Evolutionary conservation across 2,797 vertebrate genomes (phyloP).

Genomic region (Gadopsis bispinosus): DNA sequence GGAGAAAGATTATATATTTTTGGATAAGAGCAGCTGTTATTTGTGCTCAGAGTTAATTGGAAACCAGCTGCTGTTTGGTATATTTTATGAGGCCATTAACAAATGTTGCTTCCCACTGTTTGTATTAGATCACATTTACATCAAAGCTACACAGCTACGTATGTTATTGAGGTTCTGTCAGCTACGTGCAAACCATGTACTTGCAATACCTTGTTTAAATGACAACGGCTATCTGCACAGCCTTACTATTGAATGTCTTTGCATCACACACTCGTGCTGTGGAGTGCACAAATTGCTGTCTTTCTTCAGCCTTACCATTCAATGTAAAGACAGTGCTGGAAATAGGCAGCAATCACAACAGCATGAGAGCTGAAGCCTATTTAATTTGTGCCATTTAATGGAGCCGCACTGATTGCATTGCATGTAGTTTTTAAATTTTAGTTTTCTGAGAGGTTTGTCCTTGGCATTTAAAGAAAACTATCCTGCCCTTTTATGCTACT

Average conservation of each 20-base stretch:
- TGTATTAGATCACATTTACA: neutral
- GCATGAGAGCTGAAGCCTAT: neutral
- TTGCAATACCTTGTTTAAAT: conserved; percentile 21
- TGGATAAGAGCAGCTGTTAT: conserved; percentile 6
- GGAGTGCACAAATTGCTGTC: neutral
- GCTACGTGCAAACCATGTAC: neutral
- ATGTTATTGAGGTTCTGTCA: neutral
- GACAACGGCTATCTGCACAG: neutral
- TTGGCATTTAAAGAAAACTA: neutral
- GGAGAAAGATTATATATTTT: neutral
- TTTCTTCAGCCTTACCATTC: neutral
- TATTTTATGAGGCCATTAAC: conserved; percentile 1
- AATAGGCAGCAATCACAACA: neutral
- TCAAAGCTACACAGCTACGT: neutral
- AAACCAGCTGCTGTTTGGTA: neutral
- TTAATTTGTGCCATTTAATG: neutral
- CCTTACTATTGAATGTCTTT: neutral
- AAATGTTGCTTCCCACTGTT: conserved; percentile 5
- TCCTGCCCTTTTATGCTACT: neutral
- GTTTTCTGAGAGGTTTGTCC: neutral
- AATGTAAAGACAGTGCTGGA: neutral
- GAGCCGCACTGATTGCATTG: conserved; percentile 1
- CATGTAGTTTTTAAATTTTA: neutral
- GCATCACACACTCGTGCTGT: neutral
- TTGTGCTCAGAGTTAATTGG: conserved; percentile 3